Percentiles rank a stretch among this genome's conserved stretches.
These are phyloP conservation scores for Budorcas taxicolor DNA, from an alignment of 2,113 vertebrate species.

Conservation along the genomic window DNA sequence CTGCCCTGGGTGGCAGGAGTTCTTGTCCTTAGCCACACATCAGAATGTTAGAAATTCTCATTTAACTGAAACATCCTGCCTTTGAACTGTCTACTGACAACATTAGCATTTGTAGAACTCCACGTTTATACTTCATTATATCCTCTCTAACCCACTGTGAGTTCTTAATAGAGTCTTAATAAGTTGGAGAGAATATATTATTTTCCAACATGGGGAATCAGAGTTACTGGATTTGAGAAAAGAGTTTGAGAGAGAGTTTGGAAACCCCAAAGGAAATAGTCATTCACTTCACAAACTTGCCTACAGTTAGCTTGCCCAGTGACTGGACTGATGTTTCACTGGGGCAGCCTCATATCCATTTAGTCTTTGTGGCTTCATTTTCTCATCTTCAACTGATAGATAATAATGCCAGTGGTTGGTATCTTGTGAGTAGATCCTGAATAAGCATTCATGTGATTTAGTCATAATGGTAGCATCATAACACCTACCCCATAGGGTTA, in stretches of 20 bases:
- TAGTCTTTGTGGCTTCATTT: slow-evolving; percentile 2
- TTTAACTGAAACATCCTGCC: background rate
- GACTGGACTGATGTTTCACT: background rate
- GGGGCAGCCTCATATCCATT: background rate
- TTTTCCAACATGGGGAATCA: slow-evolving; percentile 26
- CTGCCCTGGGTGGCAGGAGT: background rate
- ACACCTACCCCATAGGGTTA: background rate
- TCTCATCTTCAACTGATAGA: background rate
- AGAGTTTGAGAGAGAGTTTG: background rate
- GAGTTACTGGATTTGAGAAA: background rate
- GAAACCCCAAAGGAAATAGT: background rate
- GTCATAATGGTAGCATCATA: background rate
- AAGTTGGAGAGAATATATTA: slow-evolving; percentile 39
- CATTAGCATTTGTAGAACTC: slow-evolving; percentile 19
- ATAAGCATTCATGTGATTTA: slow-evolving; percentile 4
- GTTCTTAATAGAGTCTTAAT: slow-evolving; percentile 45
- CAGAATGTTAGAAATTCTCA: slow-evolving; percentile 18
- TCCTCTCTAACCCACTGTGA: slow-evolving; percentile 28
- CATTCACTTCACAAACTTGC: background rate
- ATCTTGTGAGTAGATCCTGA: background rate
- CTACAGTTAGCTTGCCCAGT: background rate
- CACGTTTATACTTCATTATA: slow-evolving; percentile 3
- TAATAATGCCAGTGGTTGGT: background rate
- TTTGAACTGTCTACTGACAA: slow-evolving; percentile 19
- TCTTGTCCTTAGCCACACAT: background rate